Conservation (phyloP, 2,113 vertebrate species). For the Smithornis capensis region DNA sequence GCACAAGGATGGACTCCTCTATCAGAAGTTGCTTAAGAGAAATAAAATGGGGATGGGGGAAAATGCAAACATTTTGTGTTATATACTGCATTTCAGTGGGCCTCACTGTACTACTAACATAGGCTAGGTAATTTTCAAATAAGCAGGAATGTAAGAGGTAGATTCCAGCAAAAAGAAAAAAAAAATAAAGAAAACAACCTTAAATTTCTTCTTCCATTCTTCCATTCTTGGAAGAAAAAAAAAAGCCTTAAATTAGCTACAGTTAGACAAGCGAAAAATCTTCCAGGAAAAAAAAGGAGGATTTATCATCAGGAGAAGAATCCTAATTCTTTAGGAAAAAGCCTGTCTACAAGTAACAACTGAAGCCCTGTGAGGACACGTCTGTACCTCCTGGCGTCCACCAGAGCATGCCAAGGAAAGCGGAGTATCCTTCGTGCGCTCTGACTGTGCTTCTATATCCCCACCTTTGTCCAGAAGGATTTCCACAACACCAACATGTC, state of each 20-base stretch:
- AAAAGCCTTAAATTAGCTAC: neutral
- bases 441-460: slow-evolving; percentile 97
- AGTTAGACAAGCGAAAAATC: neutral
- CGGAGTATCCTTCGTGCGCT: slow-evolving; percentile 98
- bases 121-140: neutral
- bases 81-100: neutral
- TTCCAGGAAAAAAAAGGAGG: neutral
- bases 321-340: neutral
- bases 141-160: neutral
- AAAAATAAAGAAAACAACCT: neutral
- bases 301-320: neutral
- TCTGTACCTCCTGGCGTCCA: slow-evolving; percentile 91
- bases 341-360: neutral
- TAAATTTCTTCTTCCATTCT: neutral
- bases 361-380: neutral
- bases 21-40: neutral
- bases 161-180: neutral
- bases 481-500: slow-evolving; percentile 96
- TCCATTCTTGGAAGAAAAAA: neutral
- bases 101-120: neutral
- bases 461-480: slow-evolving; percentile 97
- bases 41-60: neutral
- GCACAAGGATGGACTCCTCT: neutral
- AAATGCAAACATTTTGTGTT: neutral
- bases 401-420: slow-evolving; percentile 96